Percentiles rank a stretch among this genome's conserved stretches.
phyloP scores from a whole-genome alignment of 2,797 vertebrate genomes.

The Meda fulgida region DNA sequence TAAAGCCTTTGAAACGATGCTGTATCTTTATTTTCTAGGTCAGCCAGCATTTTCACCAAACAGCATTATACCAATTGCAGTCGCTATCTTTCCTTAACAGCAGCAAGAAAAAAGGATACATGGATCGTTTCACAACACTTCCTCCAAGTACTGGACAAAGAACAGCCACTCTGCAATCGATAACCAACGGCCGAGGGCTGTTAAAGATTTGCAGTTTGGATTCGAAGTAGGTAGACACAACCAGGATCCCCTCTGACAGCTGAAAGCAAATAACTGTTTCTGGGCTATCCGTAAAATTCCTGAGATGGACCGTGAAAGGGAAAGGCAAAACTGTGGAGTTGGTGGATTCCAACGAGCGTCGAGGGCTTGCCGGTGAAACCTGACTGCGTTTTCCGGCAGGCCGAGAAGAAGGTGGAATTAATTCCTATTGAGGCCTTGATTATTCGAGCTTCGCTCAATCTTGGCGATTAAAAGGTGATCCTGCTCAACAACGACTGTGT shows the following conservation, averaged over 20 bases:
- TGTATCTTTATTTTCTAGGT: conserved; percentile 21
- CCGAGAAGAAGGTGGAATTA: conserved; percentile 38
- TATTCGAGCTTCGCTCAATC: conserved; percentile 31
- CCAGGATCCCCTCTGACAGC: conserved; percentile 69
- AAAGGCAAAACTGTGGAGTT: conserved; percentile 47
- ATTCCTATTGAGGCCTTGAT: conserved; percentile 36
- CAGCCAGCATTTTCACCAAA: conserved; percentile 8
- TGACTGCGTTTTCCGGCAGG: conserved; percentile 4
- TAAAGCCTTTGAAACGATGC: neutral
- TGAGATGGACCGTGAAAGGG: conserved; percentile 49
- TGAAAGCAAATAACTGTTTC: conserved; percentile 76
- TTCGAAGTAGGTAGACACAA: conserved; percentile 72
- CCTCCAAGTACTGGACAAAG: conserved; percentile 67
- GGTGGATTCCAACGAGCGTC: conserved; percentile 47
- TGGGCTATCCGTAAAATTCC: conserved; percentile 63
- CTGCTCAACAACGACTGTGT: conserved; percentile 68
- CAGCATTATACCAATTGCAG: conserved; percentile 48
- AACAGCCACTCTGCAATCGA: conserved; percentile 68
- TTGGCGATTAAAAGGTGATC: conserved; percentile 65
- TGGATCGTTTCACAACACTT: conserved; percentile 59
- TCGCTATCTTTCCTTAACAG: conserved; percentile 53
- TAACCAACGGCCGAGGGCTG: conserved; percentile 69
- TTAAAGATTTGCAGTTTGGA: conserved; percentile 59
- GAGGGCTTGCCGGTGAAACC: conserved; percentile 50
- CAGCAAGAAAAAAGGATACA: conserved; percentile 55